Evolutionary conservation across 1,140 invertebrate species (phyloP).

Genomic region (Berghia stephanieae): DNA sequence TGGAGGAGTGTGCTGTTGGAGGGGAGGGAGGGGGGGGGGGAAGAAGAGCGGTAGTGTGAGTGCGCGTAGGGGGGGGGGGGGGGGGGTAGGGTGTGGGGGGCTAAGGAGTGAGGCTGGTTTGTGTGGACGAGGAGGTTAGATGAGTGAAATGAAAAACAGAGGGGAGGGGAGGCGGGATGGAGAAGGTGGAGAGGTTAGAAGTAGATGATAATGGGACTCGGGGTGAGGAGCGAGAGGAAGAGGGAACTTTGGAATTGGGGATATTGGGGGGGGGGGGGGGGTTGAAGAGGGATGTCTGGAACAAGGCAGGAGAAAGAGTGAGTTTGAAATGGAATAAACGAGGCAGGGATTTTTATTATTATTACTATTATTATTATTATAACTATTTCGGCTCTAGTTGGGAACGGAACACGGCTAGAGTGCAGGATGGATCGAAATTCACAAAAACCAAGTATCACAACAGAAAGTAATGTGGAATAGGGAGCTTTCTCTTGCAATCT

Average conservation of each 20-base stretch:
- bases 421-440: too few relatives aligned
- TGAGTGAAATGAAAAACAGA: background rate
- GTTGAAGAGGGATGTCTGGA: background rate
- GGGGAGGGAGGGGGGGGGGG: background rate
- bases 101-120: background rate
- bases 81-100: background rate
- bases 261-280: background rate
- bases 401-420: too few relatives aligned
- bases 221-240: conserved; percentile 2
- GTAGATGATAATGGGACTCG: background rate
- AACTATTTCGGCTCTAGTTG: too few relatives aligned
- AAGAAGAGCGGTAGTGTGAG: background rate
- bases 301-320: background rate
- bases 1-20: background rate
- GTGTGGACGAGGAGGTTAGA: background rate
- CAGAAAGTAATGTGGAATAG: too few relatives aligned
- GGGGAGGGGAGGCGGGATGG: background rate
- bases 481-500: too few relatives aligned
- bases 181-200: background rate
- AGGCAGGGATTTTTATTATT: too few relatives aligned
- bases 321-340: background rate
- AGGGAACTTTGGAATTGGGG: too few relatives aligned
- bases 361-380: too few relatives aligned
- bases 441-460: too few relatives aligned
- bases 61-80: background rate